Conservation (phyloP, 2,113 vertebrate genomes). For the Marmota monax region DNA sequence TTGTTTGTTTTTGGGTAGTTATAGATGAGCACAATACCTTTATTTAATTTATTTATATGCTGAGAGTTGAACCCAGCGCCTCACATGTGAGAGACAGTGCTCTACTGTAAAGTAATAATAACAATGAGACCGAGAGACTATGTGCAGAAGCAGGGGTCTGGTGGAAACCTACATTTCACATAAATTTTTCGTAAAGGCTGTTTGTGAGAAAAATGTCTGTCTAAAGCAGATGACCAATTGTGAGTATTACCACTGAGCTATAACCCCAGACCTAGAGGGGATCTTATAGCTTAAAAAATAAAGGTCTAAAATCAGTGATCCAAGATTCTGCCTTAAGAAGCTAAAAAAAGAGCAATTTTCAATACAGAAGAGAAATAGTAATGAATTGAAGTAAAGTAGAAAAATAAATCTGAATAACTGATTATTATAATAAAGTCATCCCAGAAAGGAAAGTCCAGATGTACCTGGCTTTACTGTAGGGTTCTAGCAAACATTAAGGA, state of each 20-base stretch:
- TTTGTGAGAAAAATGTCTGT: too few relatives aligned
- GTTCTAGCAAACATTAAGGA: constrained; percentile 20
- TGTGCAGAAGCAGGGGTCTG: too few relatives aligned
- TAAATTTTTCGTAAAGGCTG: too few relatives aligned
- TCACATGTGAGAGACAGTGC: too few relatives aligned
- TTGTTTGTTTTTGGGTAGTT: too few relatives aligned
- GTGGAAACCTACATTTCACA: too few relatives aligned
- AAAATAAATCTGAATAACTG: constrained; percentile 32
- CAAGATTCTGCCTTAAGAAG: not conserved
- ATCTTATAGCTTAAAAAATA: constrained; percentile 9
- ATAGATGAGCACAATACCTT: too few relatives aligned
- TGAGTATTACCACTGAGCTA: too few relatives aligned
- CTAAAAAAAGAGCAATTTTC: not conserved
- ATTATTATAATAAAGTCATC: constrained; percentile 10
- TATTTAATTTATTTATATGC: not conserved
- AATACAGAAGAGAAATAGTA: not conserved
- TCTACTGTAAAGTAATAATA: too few relatives aligned
- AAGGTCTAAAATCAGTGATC: not conserved
- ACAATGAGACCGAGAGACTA: too few relatives aligned
- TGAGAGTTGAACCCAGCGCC: not conserved
- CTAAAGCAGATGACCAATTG: too few relatives aligned
- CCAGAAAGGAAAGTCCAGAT: not conserved
- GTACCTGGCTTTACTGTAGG: not conserved
- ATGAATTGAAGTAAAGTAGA: constrained; percentile 36
- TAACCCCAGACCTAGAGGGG: not conserved